Base-by-base conservation (phyloP, 2,888 invertebrate genomes). In the Coenonympha arcania region DNA sequence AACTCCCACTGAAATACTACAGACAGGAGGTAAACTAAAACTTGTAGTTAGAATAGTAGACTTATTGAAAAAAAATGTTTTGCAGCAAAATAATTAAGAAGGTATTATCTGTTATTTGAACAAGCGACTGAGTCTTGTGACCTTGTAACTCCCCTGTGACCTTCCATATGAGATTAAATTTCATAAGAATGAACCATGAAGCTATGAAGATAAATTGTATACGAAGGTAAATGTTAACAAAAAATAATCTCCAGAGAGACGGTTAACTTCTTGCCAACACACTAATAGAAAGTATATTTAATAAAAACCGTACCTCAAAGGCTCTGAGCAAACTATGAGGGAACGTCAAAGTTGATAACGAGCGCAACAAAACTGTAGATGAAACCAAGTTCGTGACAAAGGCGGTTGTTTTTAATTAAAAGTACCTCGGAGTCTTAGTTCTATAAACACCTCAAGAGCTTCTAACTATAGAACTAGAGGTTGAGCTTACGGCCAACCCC, bases 321-420 rank as follows among this genome's bases (percentile, higher is more conserved):
- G 66, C 65, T 59, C 68, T 64, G 65, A 66, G 61, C 63, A 65
- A 76, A 71, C 73, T 77, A 70, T 62, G 63, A 55, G 54, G 58
- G 59, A 59, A 61, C 71, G 66, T 71, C 71, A 73, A 81, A 82
- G 69, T 82, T 81, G 65, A 69, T 79, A 79, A 80, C 76, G 68
- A 79, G 66, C 58, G 65, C 64, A 26, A 63, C 66, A 70, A 65
- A 68, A 66, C 69, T 68, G 63, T 54, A 64, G 68, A 70, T 73
- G 66, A 70, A 69, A 68, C 65, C 48, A 66, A 74, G 65, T 69
- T 66, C 60, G 59, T 59, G 68, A 73, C 72, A 73, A 76, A 76
- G 73, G 69, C 60, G 59, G 65, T 73, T 44, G 69, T 73, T 79
- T 79, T 79, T 79, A 80, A 80, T 80, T 79, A 79, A 79, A 67